A percentile compares a stretch with the other conserved stretches of the same genome.
Conservation (phyloP, 1,140 invertebrate genomes). For the Chironomus striatipennis region DNA sequence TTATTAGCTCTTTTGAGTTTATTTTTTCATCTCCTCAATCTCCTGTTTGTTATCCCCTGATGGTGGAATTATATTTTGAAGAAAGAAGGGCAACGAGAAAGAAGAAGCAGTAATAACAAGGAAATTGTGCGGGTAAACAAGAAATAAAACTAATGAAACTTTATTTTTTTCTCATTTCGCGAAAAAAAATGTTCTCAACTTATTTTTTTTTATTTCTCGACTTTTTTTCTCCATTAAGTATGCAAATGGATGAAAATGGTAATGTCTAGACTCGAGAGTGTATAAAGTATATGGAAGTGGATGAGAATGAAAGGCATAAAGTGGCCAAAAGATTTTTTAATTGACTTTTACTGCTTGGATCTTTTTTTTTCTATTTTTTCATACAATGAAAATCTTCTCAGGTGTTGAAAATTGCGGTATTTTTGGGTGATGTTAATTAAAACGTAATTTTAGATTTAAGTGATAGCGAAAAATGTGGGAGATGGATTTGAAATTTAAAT, state of each 20-base stretch:
- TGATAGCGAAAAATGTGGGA: not conserved
- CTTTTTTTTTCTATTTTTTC: no score
- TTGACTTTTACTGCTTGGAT: conserved; percentile 1
- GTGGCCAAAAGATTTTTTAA: not conserved
- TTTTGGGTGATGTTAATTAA: not conserved
- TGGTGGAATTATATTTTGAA: no score
- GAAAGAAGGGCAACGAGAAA: no score
- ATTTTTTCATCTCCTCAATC: not conserved
- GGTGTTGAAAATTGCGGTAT: not conserved
- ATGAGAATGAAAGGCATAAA: not conserved
- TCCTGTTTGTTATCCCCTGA: no score
- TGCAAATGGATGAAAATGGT: conserved; percentile 1
- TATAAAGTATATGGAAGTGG: not conserved
- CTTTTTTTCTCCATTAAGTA: not conserved
- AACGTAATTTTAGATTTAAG: not conserved
- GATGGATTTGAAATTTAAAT: conserved; percentile 8
- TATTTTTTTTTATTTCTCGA: not conserved
- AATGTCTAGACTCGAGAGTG: not conserved
- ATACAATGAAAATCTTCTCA: not conserved
- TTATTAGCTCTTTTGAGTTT: conserved; percentile 9
- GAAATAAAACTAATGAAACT: conserved; percentile 9
- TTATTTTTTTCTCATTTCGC: not conserved
- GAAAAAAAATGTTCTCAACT: no score
- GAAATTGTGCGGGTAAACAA: not conserved
- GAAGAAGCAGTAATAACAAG: not conserved